A percentile compares a stretch with the other conserved stretches of the same genome.
Evolutionary conservation across 2,888 invertebrate species (phyloP).

Genomic region (Fabriciana adippe): DNA sequence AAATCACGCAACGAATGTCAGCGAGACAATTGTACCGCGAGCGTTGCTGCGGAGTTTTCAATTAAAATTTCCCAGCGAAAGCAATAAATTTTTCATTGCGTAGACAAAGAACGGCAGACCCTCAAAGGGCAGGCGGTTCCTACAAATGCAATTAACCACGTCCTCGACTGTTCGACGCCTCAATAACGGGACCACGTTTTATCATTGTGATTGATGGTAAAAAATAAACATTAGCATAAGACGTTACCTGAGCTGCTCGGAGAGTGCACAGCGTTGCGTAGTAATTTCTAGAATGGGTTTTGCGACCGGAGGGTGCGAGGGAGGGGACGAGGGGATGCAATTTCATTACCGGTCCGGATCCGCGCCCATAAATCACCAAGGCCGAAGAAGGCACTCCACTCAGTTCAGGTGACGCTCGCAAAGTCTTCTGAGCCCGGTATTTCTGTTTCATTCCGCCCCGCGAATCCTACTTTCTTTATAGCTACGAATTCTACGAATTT

Average conservation of each 20-base stretch:
- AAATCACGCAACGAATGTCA: conserved; percentile 36
- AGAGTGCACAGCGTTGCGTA: conserved; percentile 75
- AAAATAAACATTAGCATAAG: conserved; percentile 67
- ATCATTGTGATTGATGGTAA: conserved; percentile 54
- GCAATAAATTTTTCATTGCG: conserved; percentile 72
- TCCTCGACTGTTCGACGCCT: conserved; percentile 43
- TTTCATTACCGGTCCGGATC: conserved; percentile 83
- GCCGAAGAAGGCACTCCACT: conserved; percentile 80
- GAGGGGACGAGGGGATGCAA: conserved; percentile 77
- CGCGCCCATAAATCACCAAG: conserved; percentile 81
- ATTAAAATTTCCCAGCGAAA: conserved; percentile 68
- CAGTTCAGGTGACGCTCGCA: conserved; percentile 81
- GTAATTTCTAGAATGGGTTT: conserved; percentile 81
- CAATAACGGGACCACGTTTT: conserved; percentile 41
- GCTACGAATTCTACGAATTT: conserved; percentile 71
- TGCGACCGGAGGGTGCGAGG: conserved; percentile 51
- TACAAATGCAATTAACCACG: conserved; percentile 52
- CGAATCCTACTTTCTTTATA: conserved; percentile 77
- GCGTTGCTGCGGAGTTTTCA: conserved; percentile 48
- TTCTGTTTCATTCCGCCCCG: conserved; percentile 69
- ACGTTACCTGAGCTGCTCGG: conserved; percentile 49
- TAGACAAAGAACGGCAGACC: conserved; percentile 55
- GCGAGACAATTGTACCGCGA: conserved; percentile 39
- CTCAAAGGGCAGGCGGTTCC: conserved; percentile 48
- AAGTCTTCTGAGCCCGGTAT: conserved; percentile 73